Percentiles rank a stretch among this genome's conserved stretches.
Evolutionary conservation across 2,797 vertebrate species (phyloP).

Genomic region (Avahi laniger): DNA sequence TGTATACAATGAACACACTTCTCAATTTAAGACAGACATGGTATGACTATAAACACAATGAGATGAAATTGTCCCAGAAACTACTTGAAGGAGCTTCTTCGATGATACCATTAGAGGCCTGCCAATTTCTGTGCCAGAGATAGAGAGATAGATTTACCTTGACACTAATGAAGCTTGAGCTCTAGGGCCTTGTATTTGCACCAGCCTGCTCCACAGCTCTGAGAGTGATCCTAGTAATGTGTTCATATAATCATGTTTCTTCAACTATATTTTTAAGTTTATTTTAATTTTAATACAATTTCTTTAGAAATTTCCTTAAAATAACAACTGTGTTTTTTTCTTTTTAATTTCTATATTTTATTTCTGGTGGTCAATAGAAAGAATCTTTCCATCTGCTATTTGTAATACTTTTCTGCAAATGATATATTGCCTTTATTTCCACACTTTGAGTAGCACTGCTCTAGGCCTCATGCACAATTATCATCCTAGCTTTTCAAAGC

Average conservation of each 20-base stretch:
- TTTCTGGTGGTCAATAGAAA: not conserved
- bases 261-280: not conserved
- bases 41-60: not conserved
- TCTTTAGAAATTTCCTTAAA: not conserved
- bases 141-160: not conserved
- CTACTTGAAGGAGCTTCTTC: not conserved
- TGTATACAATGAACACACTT: not conserved
- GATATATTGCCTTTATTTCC: not conserved
- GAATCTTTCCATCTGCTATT: not conserved
- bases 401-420: constrained; percentile 15
- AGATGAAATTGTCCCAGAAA: not conserved
- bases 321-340: not conserved
- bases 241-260: not conserved
- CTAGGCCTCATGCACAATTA: not conserved
- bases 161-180: not conserved
- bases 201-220: not conserved
- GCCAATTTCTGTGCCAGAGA: not conserved
- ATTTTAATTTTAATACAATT: not conserved
- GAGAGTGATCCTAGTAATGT: not conserved
- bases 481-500: not conserved
- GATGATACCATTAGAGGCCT: not conserved
- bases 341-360: constrained; percentile 3
- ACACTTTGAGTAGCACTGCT: not conserved
- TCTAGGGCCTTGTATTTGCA: not conserved
- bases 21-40: not conserved